Conservation (phyloP, 2,113 vertebrate genomes). For the Labeo catla region DNA sequence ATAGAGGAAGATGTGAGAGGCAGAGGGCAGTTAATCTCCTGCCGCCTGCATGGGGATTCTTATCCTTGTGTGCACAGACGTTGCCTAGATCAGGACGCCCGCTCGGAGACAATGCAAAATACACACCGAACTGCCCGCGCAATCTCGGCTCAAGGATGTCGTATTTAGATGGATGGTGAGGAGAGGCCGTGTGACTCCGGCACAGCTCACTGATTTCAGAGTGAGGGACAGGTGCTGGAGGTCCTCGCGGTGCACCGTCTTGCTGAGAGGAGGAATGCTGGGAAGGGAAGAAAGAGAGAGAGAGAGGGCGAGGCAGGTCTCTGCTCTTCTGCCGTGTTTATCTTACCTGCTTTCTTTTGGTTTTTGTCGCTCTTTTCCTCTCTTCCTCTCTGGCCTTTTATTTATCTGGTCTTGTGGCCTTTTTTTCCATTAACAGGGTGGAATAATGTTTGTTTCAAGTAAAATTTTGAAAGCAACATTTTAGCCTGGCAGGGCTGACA, state of each 20-base stretch:
- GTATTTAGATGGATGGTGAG: conserved; percentile 47
- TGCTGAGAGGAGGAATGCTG: conserved; percentile 51
- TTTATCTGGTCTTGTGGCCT: not conserved
- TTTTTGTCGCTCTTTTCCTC: not conserved
- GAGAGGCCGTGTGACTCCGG: conserved; percentile 31
- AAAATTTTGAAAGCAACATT: not conserved
- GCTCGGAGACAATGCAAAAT: conserved; percentile 41
- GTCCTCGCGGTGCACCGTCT: conserved; percentile 42
- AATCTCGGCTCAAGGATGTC: conserved; percentile 35
- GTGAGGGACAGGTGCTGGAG: conserved; percentile 58
- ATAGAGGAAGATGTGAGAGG: conserved; percentile 46
- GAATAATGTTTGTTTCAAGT: not conserved
- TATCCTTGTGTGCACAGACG: conserved; percentile 71
- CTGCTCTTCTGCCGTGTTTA: not conserved
- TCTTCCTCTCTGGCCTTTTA: not conserved
- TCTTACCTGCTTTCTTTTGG: not conserved
- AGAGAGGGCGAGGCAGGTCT: conserved; percentile 32
- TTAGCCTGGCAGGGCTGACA: not conserved
- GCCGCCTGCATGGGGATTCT: conserved; percentile 47
- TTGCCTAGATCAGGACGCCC: conserved; percentile 58
- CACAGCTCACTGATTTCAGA: conserved; percentile 41
- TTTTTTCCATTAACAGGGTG: not conserved
- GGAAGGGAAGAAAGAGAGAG: conserved; percentile 21
- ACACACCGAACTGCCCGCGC: conserved; percentile 6
- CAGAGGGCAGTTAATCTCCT: conserved; percentile 64